Conservation (phyloP, 1,140 invertebrate genomes). For the Bombus superbus region DNA sequence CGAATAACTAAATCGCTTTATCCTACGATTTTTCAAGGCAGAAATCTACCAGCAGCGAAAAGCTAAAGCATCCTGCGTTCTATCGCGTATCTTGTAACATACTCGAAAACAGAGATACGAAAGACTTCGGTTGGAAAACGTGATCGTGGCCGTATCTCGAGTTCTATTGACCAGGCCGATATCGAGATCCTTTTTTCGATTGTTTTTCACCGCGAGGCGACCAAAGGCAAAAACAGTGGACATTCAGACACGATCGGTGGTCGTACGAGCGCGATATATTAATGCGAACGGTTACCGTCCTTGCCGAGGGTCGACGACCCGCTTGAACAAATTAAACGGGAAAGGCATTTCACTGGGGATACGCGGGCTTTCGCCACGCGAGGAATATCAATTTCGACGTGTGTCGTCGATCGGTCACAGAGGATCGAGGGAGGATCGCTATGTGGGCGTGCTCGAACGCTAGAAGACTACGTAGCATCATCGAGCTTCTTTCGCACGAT, state of each 20-base stretch:
- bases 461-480: not conserved
- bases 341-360: slow-evolving; percentile 58
- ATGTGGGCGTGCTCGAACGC: not conserved
- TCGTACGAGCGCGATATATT: slow-evolving; percentile 50
- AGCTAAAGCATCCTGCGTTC: no score
- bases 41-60: no score
- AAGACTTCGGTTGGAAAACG: no score
- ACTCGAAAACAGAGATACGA: no score
- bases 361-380: slow-evolving; percentile 50
- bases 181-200: not conserved
- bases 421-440: not conserved
- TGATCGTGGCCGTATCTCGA: not conserved
- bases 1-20: no score
- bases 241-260: slow-evolving; percentile 39
- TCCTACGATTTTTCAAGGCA: no score
- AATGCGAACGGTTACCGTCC: slow-evolving; percentile 50
- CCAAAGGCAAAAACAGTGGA: not conserved
- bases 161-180: not conserved
- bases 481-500: not conserved
- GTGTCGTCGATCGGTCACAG: slow-evolving; percentile 2
- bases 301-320: slow-evolving; percentile 58
- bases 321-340: slow-evolving; percentile 25
- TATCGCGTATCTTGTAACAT: no score
- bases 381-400: slow-evolving; percentile 39
- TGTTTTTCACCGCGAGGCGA: not conserved